Base-by-base conservation (phyloP, 2,797 vertebrate genomes). In the Lophius americanus region DNA sequence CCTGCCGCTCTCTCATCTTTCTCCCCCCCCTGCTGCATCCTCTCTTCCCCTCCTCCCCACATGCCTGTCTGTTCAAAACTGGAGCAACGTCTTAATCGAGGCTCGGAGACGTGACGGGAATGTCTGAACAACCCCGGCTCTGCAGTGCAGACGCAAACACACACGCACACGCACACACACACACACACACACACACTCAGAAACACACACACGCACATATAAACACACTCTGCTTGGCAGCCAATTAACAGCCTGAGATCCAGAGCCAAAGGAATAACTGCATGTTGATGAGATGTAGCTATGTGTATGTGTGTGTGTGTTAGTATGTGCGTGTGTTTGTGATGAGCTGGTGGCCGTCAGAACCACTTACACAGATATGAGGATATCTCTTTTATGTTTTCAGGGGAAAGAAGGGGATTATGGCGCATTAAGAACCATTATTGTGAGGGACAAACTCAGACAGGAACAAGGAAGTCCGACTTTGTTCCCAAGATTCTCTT, bases 51-150 rank as follows among this genome's bases (percentile, higher is more conserved):
- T 81, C 83, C 82, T 85, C 79, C 84, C 81, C 75, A 79, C 78
- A 78, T 87, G 89, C 92, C 90, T 91, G 83, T 85, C 86, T 88
- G 86, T 84, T 79, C 66, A 63, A 89, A 91, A 92, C 85, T 92
- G 72, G 85, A 93, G 92, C 90, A 92, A 94, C 81, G 74, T 90
- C 92, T 94, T 94, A 91, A 93, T 93, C 91, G 88, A 88, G 89
- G 75, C 85, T 89, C 60, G 37, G 70, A 76, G 83, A 90, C 82
- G 88, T 85, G 86, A 92, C 75, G 68, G 69, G 87, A 92, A 93
- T 93, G 76, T 83, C 75, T 84, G 63, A 90, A 78, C 84, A 76
- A 60, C 44, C 80, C 67, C 46, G 3, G 75, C 79, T 88, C 85
- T 83, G 87, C 88, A 78, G 85, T 75, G 79, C 68, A 82, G 78